A percentile compares a stretch with the other conserved stretches of the same genome.
These are phyloP conservation scores for Pangasius macronema DNA, from an alignment of 2,797 vertebrate genomes.

Conservation along the genomic window DNA sequence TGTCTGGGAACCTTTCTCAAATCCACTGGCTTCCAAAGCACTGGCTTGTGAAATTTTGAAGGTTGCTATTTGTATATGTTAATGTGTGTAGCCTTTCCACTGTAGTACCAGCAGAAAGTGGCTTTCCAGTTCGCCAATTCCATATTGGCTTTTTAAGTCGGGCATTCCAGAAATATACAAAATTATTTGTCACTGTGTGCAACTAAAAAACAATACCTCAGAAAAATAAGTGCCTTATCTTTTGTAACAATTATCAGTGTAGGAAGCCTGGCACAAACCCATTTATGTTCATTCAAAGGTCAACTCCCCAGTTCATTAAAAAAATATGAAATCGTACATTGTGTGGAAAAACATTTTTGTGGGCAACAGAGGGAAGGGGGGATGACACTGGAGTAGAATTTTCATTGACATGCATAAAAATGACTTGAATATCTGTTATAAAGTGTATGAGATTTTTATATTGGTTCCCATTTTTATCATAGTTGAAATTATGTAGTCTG, in stretches of 20 bases:
- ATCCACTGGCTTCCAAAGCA: background rate
- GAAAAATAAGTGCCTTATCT: conserved; percentile 9
- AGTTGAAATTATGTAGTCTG: background rate
- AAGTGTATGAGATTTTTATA: background rate
- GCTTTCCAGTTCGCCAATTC: background rate
- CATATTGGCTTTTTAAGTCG: background rate
- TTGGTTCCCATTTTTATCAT: background rate
- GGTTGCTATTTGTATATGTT: background rate
- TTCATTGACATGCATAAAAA: background rate
- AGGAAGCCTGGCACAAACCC: background rate
- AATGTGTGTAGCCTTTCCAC: background rate
- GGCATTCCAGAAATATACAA: background rate
- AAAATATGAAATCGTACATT: background rate
- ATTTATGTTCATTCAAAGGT: background rate
- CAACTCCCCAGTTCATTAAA: background rate
- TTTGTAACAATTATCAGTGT: background rate
- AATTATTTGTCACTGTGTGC: background rate
- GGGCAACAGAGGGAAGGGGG: background rate
- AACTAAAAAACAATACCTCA: conserved; percentile 18
- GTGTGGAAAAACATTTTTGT: background rate
- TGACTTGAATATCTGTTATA: background rate
- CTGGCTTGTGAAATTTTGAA: background rate
- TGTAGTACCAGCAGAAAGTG: background rate
- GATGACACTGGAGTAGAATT: background rate
- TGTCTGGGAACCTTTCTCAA: background rate